Base-by-base conservation (phyloP, 2,113 vertebrate species). In the Stigmatopora nigra region DNA sequence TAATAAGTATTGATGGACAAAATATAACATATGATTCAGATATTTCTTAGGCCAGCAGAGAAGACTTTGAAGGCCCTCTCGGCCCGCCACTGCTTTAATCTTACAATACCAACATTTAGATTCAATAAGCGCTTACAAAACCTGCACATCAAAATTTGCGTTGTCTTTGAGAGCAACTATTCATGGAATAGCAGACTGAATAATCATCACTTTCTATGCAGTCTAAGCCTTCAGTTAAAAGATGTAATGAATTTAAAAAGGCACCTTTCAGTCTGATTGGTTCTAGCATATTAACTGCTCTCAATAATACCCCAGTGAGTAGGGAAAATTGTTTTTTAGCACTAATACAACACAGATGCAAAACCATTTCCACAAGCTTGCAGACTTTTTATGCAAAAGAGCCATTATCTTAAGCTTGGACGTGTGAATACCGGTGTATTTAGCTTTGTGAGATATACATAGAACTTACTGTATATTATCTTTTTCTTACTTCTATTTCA, bases 381-480 rank as follows among this genome's bases (percentile, higher is more conserved):
- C 6, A 62, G 0, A 20, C 59, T 75, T 68, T 74, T 68, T 75
- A 68, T 70, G 62, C 15, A 63, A 76, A 75, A 65, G 19, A 71
- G 45, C 20, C 22, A 68, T 44, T 66, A 63, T 20, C 25, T 4
- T 6, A 1, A 38, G 35, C n/a, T 8, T 4, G 56, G 56, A 36
- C 9, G 13, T 60, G 58, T 41, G 16, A 38, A 38, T 16, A 58
- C 15, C 9, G 38, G 61, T 58, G 45, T 19, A 44, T 77, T 69
- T 1, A 25, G 22, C 10, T 55, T 25, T 20, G 38, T 41, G 6
- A 41, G 38, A 7, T 8, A 41, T 41, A 8, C 9, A 2, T 7
- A 41, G 5, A 41, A 41, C 38, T 41, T 41, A 8, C 38, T 41
- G 38, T 41, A 41, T 41, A 7, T 41, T 41, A 41, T 41, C 38